A percentile compares a stretch with the other conserved stretches of the same genome.
phyloP scores from a whole-genome alignment of 2,797 vertebrate genomes.

The Squalus acanthias region DNA sequence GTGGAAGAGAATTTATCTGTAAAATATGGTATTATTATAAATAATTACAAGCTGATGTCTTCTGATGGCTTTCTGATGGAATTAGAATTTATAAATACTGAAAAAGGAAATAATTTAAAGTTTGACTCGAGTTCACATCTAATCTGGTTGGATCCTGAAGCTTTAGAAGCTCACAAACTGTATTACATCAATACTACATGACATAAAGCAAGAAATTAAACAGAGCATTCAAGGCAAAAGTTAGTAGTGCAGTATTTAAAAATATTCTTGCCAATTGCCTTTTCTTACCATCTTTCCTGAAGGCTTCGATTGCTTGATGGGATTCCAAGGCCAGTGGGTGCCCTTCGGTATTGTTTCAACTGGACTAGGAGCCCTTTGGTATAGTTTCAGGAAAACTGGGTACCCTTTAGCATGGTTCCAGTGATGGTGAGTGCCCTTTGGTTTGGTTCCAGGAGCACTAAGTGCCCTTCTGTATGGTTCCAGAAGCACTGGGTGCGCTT shows the following conservation, averaged over 20 bases:
- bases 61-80: background rate
- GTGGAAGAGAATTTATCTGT: background rate
- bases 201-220: background rate
- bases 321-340: too few relatives aligned
- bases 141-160: background rate
- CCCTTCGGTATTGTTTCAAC: too few relatives aligned
- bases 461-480: too few relatives aligned
- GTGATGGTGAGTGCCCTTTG: background rate
- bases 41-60: background rate
- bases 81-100: background rate
- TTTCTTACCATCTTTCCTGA: background rate
- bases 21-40: background rate
- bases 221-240: background rate
- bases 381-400: background rate
- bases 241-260: background rate
- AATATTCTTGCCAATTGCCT: background rate
- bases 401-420: background rate
- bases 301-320: background rate
- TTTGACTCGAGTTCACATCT: background rate
- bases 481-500: too few relatives aligned
- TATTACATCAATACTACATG: background rate
- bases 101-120: background rate
- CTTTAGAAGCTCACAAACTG: background rate
- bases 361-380: background rate
- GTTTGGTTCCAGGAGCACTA: background rate